Percentiles rank a stretch among this genome's conserved stretches.
These are phyloP conservation scores for Acanthurus leucopareius DNA, from an alignment of 2,797 vertebrate species.

Conservation along the genomic window DNA sequence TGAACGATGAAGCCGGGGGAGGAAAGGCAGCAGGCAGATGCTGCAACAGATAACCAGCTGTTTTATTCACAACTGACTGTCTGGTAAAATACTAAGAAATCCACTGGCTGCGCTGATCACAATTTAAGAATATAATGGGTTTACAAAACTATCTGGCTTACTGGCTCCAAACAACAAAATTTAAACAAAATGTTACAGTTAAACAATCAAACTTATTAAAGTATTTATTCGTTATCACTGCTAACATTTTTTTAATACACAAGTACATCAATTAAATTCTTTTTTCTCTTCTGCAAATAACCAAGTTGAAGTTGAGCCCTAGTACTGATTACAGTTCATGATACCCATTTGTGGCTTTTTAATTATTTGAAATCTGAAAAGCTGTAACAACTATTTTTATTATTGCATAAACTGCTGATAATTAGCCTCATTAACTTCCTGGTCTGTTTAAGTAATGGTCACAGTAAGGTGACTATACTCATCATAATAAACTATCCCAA, in stretches of 20 bases:
- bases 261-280: not conserved
- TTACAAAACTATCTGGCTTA: not conserved
- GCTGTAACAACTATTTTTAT: not conserved
- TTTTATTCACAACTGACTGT: slow-evolving; percentile 17
- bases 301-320: not conserved
- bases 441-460: not conserved
- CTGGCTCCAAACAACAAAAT: not conserved
- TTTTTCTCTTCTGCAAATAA: not conserved
- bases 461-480: not conserved
- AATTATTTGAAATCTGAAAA: not conserved
- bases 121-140: not conserved
- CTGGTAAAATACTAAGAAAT: not conserved
- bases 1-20: slow-evolving; percentile 21
- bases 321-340: not conserved
- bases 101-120: not conserved
- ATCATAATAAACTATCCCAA: not conserved
- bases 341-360: not conserved
- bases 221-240: not conserved
- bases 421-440: not conserved
- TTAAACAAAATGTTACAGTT: not conserved
- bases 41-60: slow-evolving; percentile 60
- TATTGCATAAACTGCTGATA: not conserved
- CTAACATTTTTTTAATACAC: not conserved
- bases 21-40: slow-evolving; percentile 53
- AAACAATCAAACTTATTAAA: not conserved